These are phyloP conservation scores for Propithecus perrieri DNA, from an alignment of 2,797 vertebrate genomes.

Conservation along the genomic window DNA sequence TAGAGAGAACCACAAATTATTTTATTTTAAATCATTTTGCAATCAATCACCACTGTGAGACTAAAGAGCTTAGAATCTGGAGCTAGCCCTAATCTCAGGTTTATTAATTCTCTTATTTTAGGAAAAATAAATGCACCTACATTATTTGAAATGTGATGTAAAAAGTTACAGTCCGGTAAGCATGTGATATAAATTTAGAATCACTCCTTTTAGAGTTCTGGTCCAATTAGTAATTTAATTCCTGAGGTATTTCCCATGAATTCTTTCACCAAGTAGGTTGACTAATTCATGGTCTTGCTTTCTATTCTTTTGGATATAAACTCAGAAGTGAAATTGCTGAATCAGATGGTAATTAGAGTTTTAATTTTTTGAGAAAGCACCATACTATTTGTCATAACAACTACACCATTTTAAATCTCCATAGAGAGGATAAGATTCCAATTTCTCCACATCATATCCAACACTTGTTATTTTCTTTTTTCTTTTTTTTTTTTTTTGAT, in stretches of 20 bases:
- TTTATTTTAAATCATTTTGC: background rate
- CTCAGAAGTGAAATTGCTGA: background rate
- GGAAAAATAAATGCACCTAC: background rate
- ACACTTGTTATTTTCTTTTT: background rate
- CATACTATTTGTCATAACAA: background rate
- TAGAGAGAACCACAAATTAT: background rate
- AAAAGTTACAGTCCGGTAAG: background rate
- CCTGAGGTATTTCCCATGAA: background rate
- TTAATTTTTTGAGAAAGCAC: background rate
- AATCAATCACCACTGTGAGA: background rate
- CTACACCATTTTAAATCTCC: background rate
- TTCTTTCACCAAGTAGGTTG: background rate
- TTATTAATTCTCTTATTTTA: conserved; percentile 4
- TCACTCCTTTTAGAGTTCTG: background rate
- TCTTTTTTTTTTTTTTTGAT: background rate
- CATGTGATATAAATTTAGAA: background rate
- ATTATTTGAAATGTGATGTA: background rate
- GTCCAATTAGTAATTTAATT: background rate
- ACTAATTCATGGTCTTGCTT: background rate
- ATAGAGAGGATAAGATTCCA: background rate
- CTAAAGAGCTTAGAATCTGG: background rate
- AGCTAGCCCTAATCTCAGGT: background rate
- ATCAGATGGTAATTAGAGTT: background rate
- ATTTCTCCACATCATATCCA: background rate
- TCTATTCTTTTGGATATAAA: background rate